Evolutionary conservation across 2,888 invertebrate genomes (phyloP), one percentile per base, ranked within the genome.

Genomic region (Cataglyphis rosenhaueri): DNA sequence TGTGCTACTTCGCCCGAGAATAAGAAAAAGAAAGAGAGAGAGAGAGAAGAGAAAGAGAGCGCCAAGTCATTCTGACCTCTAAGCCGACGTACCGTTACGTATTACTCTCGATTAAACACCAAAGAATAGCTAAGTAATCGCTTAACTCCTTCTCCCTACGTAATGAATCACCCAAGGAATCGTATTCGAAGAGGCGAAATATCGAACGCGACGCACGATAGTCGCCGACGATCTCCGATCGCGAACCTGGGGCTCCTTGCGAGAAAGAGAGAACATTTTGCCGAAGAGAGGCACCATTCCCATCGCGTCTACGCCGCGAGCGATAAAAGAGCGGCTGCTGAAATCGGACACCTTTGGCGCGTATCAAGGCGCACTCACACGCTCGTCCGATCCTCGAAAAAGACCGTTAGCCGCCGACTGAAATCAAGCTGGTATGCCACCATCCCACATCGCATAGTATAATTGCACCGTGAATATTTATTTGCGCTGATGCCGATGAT

Each of bases 331-430:
- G 75, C 75, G 81, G 62, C 57, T 83, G 83, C 81, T 85, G 85
- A 85, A 85, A 85, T 85, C 81, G 59, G 83, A 83, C 81, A 85
- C 83, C 83, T 83, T 81, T 66, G 84, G 83, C 62, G 73, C 78
- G 71, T 55, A 82, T 84, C 84, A 82, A 82, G 73, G 61, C 76
- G 76, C 82, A 82, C 82, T 84, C 83, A 57, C 78, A 76, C 83
- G 84, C 73, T 83, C 73, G 73, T 66, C 55, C 71, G 62, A 65
- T 84, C 66, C 62, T 84, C 81, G 83, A 73, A 66, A 84, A 82
- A 81, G 81, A 84, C 84, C 84, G 84, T 84, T 84, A 84, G 61
- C 41, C 74, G 61, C 68, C 57, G 70, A 82, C 44, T 74, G 52
- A 62, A 59, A 65, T 84, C 74, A 74, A 76, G 25, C 44, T 68